A percentile compares a stretch with the other conserved stretches of the same genome.
Evolutionary conservation across 2,113 vertebrate genomes (phyloP).

Genomic region (Calidris pugnax): DNA sequence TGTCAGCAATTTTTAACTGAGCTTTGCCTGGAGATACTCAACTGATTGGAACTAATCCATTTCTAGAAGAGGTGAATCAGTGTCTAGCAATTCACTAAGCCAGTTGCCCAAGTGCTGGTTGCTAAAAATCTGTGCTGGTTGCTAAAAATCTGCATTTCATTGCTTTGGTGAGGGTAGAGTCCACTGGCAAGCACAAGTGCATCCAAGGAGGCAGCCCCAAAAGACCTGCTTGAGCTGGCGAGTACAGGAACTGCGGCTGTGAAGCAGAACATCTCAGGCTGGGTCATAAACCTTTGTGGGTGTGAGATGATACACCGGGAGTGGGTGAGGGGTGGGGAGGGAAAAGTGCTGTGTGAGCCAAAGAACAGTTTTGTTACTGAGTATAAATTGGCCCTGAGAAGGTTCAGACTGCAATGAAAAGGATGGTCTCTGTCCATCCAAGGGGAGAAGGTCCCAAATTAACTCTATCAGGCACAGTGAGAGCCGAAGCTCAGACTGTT

Average conservation of each 20-base stretch:
- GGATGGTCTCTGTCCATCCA: background rate
- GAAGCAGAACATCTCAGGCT: slow-evolving; percentile 21
- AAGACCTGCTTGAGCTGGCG: background rate
- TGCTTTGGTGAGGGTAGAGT: background rate
- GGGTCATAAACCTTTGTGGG: background rate
- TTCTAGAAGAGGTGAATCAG: slow-evolving; percentile 46
- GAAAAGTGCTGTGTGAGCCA: background rate
- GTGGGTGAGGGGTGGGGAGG: background rate
- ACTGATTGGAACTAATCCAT: slow-evolving; percentile 16
- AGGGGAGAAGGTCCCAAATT: background rate
- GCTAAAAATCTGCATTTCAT: slow-evolving; percentile 5
- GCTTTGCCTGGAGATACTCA: background rate
- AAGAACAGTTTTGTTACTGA: background rate
- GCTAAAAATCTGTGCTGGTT: background rate
- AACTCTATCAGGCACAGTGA: background rate
- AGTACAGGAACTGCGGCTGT: background rate
- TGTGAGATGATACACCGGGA: background rate
- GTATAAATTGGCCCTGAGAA: background rate
- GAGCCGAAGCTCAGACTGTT: background rate
- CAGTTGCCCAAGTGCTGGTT: background rate
- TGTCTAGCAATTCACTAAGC: slow-evolving; percentile 33
- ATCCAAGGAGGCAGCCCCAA: background rate
- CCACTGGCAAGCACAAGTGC: background rate
- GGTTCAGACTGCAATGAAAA: background rate
- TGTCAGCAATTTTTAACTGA: slow-evolving; percentile 3